Evolutionary conservation across 2,113 vertebrate genomes (phyloP).

Genomic region (Opisthocomus hoazin): DNA sequence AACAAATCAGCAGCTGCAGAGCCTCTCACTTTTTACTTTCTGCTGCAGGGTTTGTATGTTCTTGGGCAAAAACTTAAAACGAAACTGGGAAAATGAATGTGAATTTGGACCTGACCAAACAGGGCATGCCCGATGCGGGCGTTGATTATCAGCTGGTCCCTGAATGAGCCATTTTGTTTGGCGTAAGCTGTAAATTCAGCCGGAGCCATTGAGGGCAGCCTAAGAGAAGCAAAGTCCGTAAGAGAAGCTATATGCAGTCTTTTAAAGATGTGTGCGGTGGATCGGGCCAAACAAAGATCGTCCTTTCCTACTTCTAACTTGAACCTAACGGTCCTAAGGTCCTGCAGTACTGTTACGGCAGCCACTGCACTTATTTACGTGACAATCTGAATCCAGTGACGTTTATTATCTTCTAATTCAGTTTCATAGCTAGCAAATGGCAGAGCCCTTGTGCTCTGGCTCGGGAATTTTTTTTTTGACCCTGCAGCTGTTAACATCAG

Average conservation of each 20-base stretch:
- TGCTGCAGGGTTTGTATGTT: neutral
- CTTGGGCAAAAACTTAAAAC: neutral
- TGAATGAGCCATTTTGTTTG: neutral
- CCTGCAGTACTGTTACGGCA: neutral
- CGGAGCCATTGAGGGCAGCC: neutral
- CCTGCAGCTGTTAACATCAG: neutral
- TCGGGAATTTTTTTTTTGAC: neutral
- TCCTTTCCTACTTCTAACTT: neutral
- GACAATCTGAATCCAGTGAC: neutral
- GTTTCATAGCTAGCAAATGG: neutral
- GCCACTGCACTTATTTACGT: neutral
- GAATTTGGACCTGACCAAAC: neutral
- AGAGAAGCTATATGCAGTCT: neutral
- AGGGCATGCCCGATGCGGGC: neutral
- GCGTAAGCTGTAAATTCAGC: neutral
- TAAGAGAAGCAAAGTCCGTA: accelerated
- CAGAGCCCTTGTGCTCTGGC: neutral
- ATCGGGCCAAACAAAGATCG: neutral
- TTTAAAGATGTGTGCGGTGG: neutral
- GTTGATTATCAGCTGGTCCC: neutral
- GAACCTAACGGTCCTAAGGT: neutral
- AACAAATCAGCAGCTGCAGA: neutral
- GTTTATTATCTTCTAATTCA: neutral
- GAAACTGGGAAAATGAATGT: neutral
- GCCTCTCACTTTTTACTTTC: neutral